Evolutionary conservation across 2,888 invertebrate species (phyloP), one percentile per base, ranked within the genome.

Genomic region (Lasiommata megera): DNA sequence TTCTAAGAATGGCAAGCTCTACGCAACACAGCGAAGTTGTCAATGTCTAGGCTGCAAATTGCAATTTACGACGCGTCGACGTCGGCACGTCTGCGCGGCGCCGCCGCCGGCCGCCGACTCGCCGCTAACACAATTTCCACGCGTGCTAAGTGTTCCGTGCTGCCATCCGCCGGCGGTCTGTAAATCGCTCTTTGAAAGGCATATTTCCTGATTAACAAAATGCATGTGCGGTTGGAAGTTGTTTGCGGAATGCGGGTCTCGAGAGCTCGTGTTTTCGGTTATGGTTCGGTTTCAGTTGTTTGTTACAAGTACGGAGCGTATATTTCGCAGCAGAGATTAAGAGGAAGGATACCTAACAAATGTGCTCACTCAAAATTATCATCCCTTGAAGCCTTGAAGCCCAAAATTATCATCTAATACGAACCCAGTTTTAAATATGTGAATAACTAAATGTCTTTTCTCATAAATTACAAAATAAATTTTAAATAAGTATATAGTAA

Each of bases 21-120:
- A 2, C 1, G 28, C 3, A 37, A 0, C 53, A 12, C 7, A 28
- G 36, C 12, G 46, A 18, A 54, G 40, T 37, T 51, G 60, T 61
- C 60, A 54, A 61, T 58, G 29, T 52, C 38, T 54, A 51, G 40
- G 54, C 60, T 60, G 46, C 60, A 62, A 61, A 66, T 57, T 60
- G 46, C 56, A 61, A 65, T 65, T 65, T 62, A 63, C 65, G 66
- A 54, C 44, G 57, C 60, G 62, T 38, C 52, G 62, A 56, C 60
- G 62, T 38, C 52, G 62, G 61, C 67, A 68, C 65, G 66, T 56
- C 66, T 40, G 17, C 43, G 7, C 62, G 67, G 64, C 68, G 68
- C 61, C 65, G 61, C 43, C 38, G 29, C 31, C 9, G 43, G 12
- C 38, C 43, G 54, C 54, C n/a, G n/a, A n/a, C n/a, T n/a, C n/a